Evolutionary conservation across 2,888 invertebrate species (phyloP).

Genomic region (Clitarchus hookeri): DNA sequence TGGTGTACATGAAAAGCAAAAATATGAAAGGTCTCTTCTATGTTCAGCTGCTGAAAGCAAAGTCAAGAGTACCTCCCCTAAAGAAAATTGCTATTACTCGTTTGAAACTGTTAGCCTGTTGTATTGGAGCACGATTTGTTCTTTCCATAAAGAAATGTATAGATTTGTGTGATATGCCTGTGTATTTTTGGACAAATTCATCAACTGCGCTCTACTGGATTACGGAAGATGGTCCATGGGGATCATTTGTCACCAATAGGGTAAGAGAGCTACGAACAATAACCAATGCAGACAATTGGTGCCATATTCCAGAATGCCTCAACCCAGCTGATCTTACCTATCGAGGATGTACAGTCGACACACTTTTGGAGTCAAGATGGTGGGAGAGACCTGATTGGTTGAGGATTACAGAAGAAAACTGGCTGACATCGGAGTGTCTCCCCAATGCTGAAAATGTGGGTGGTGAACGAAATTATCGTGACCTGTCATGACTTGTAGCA

Average conservation of each 20-base stretch:
- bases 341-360: slow-evolving; percentile 34
- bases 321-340: slow-evolving; percentile 46
- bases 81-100: slow-evolving; percentile 40
- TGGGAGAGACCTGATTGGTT: slow-evolving; percentile 38
- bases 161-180: slow-evolving; percentile 17
- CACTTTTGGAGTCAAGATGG: slow-evolving; percentile 39
- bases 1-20: too few relatives aligned
- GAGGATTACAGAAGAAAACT: not conserved
- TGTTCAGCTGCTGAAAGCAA: slow-evolving; percentile 36
- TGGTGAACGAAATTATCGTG: not conserved
- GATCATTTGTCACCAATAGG: slow-evolving; percentile 41
- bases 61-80: slow-evolving; percentile 42
- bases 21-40: not conserved
- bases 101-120: slow-evolving; percentile 43
- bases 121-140: slow-evolving; percentile 39
- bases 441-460: not conserved
- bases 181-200: slow-evolving; percentile 40
- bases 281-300: slow-evolving; percentile 34
- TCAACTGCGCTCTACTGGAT: slow-evolving; percentile 43
- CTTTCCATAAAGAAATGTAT: not conserved
- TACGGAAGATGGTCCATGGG: slow-evolving; percentile 39
- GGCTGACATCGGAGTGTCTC: not conserved
- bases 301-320: slow-evolving; percentile 41
- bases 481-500: not conserved
- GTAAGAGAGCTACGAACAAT: slow-evolving; percentile 36